These are phyloP conservation scores for Tauraco hartlaubi DNA, from an alignment of 2,797 vertebrate species.

Conservation along the genomic window DNA sequence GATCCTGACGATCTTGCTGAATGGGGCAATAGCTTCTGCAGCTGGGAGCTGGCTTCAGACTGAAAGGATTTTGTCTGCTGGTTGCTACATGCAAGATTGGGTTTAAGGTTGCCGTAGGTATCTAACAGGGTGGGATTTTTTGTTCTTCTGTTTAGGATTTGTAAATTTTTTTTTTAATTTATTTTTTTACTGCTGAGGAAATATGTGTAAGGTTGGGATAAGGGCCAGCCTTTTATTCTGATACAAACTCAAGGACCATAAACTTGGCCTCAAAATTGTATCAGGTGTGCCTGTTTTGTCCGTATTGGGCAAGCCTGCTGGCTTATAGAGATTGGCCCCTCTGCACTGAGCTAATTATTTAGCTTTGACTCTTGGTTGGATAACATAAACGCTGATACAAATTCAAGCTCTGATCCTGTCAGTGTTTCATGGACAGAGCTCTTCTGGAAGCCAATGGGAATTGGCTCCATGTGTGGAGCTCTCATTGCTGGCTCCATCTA, in stretches of 20 bases:
- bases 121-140: background rate
- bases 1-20: background rate
- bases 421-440: background rate
- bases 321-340: background rate
- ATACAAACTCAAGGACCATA: background rate
- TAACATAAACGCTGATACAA: background rate
- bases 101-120: background rate
- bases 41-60: background rate
- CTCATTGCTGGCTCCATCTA: background rate
- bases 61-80: background rate
- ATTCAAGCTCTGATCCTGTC: background rate
- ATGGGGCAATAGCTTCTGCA: background rate
- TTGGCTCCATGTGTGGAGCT: background rate
- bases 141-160: background rate
- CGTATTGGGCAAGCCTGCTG: background rate
- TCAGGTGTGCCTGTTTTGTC: background rate
- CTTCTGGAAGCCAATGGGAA: background rate
- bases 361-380: constrained; percentile 16
- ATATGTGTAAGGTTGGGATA: background rate
- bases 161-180: background rate
- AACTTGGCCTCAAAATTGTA: background rate
- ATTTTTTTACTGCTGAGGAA: background rate
- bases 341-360: background rate
- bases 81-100: accelerated
- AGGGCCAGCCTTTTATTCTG: background rate